Conservation (phyloP, 2,113 vertebrate species). For the Chaetops frenatus region DNA sequence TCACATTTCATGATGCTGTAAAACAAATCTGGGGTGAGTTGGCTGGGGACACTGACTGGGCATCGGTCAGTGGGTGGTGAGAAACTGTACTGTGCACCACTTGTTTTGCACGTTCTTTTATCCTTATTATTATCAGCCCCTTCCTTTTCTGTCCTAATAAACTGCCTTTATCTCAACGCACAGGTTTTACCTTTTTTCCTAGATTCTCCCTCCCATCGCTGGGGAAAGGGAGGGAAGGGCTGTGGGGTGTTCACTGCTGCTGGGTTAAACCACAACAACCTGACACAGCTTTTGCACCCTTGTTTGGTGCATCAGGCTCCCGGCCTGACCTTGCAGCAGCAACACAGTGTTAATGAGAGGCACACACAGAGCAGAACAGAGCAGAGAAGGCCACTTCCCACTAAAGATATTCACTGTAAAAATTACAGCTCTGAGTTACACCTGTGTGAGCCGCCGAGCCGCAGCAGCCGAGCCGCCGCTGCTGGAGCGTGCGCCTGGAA, state of each 20-base stretch:
- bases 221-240: too few relatives aligned
- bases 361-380: neutral
- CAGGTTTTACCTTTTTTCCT: too few relatives aligned
- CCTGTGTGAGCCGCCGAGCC: neutral
- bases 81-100: neutral
- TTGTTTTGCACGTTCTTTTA: neutral
- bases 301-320: too few relatives aligned
- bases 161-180: neutral
- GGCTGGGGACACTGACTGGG: neutral
- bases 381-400: neutral
- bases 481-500: slow-evolving; percentile 8
- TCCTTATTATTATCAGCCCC: neutral
- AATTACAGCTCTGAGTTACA: neutral
- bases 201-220: too few relatives aligned
- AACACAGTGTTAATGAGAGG: too few relatives aligned
- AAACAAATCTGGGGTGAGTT: neutral
- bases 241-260: too few relatives aligned
- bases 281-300: too few relatives aligned
- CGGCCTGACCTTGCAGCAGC: too few relatives aligned
- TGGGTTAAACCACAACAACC: too few relatives aligned
- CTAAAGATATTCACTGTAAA: neutral
- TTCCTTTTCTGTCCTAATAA: too few relatives aligned
- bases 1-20: rapidly evolving
- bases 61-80: neutral
- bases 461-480: neutral